phyloP scores from a whole-genome alignment of 2,113 vertebrate species.

The Cygnus buccinator region DNA sequence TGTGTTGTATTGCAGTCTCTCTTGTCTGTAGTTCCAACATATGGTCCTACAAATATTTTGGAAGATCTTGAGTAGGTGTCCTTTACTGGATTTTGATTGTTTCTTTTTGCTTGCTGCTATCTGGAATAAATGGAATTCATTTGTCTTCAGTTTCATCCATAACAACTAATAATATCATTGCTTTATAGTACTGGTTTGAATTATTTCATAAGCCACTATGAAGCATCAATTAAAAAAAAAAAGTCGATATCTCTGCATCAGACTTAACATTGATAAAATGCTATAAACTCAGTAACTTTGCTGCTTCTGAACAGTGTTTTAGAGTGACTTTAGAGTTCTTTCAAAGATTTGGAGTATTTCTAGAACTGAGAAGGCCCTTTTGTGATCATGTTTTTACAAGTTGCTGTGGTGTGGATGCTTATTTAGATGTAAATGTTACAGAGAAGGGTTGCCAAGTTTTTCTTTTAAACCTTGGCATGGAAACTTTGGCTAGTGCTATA shows the following conservation, averaged over 20 bases:
- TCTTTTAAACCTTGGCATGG: not conserved
- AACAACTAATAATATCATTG: not conserved
- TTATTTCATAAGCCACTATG: not conserved
- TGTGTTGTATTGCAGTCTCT: not conserved
- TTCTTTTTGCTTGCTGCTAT: not conserved
- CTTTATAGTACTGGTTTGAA: not conserved
- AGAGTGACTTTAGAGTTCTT: not conserved
- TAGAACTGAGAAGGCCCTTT: conserved; percentile 36
- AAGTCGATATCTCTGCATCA: not conserved
- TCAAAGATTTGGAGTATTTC: conserved; percentile 15
- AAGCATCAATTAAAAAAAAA: not conserved
- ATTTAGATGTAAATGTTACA: conserved; percentile 46
- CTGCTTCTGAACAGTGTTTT: not conserved
- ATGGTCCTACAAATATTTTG: not conserved
- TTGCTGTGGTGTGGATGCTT: not conserved
- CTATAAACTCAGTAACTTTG: not conserved
- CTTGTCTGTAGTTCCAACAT: not conserved
- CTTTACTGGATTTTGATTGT: not conserved
- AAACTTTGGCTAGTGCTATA: conserved; percentile 3
- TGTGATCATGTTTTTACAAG: conserved; percentile 52
- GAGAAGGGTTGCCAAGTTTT: conserved; percentile 31
- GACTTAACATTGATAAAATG: not conserved
- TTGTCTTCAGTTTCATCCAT: not conserved
- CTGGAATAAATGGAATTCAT: not conserved
- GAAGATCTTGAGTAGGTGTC: not conserved